Base-by-base conservation (phyloP, 1,140 invertebrate genomes). In the Trichoplusia ni region DNA sequence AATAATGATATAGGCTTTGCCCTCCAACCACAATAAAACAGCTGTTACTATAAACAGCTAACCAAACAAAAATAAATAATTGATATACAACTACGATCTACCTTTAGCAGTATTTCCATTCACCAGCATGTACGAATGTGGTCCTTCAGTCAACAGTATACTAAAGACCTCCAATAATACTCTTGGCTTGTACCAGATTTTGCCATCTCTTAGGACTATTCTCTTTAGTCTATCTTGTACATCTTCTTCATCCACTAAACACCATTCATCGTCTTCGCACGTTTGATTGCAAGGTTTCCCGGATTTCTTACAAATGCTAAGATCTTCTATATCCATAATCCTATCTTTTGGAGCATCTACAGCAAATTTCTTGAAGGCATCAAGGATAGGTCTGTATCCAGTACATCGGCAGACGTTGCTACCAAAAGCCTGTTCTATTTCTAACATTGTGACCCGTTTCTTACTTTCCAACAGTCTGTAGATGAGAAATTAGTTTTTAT, bases 361-460 rank as follows among this genome's bases (percentile, higher is more conserved):
- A 0, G 92, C 93, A 49, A 95, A 93, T 38, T 92, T 92, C 83
- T 95, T 96, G 71, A 96, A 96, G 1, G 94, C 92, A 53, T 95
- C 94, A 11, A 97, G 84, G 79, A 97, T 96, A 1, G 95, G 93
- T 59, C 96, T 90, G 78, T 96, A 97, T 0, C 96, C 96, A 0
- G 96, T 97, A 75, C 96, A 97, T 11, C 96, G 91, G 69, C 96
- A 97, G 19, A 96, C 90, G 78, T 96, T 96, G 54, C 95, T 94
- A 9, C 93, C 94, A 71, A 95, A 92, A 0, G 92, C 92, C 69
- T 94, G 91, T 72, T 95, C 94, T 21, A 95, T 92, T 72, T 95
- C 92, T 33, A 92, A 81, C 92, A 93, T 93, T 0, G 92, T 94
- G 23, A 92, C 63, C 1, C 51, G 40, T 4, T 75, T 77, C 61